Evolutionary conservation across 2,888 invertebrate species (phyloP).

Genomic region (Zele albiditarsus): DNA sequence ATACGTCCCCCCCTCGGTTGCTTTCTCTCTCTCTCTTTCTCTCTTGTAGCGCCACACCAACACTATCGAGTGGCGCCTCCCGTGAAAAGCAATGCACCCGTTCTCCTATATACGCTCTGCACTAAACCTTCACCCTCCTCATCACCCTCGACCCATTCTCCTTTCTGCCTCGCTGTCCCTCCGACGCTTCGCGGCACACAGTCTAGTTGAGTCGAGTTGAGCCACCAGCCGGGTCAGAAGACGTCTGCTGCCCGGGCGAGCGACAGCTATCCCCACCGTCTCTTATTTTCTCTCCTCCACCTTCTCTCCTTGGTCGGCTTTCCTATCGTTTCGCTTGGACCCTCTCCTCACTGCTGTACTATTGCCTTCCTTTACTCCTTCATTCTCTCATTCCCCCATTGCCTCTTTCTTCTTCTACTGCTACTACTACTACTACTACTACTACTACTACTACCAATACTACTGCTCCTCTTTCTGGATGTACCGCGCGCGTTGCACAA

Average conservation of each 20-base stretch:
- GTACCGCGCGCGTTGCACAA: slow-evolving; percentile 39
- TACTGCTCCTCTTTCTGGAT: slow-evolving; percentile 31
- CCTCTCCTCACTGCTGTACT: slow-evolving; percentile 45
- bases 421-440: slow-evolving; percentile 39
- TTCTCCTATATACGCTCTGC: slow-evolving; percentile 38
- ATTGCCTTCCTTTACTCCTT: slow-evolving; percentile 47
- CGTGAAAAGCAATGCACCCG: slow-evolving; percentile 70
- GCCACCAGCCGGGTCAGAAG: slow-evolving; percentile 71
- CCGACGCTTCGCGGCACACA: slow-evolving; percentile 35
- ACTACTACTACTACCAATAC: slow-evolving; percentile 44
- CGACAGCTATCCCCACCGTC: slow-evolving; percentile 69
- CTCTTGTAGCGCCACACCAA: slow-evolving; percentile 53
- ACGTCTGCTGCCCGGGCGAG: slow-evolving; percentile 73
- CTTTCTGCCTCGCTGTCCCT: slow-evolving; percentile 33
- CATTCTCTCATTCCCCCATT: slow-evolving; percentile 49
- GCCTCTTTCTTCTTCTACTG: slow-evolving; percentile 50
- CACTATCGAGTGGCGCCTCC: slow-evolving; percentile 50
- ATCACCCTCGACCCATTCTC: slow-evolving; percentile 55
- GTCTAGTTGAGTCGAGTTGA: slow-evolving; percentile 63
- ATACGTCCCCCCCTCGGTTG: slow-evolving; percentile 45
- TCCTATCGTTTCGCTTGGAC: slow-evolving; percentile 45
- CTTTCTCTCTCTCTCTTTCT: slow-evolving; percentile 51
- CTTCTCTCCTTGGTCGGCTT: slow-evolving; percentile 52
- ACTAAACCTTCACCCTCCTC: slow-evolving; percentile 23
- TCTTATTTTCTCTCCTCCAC: slow-evolving; percentile 56